These are phyloP conservation scores for Luscinia luscinia DNA, from an alignment of 2,797 vertebrate species.

Conservation along the genomic window DNA sequence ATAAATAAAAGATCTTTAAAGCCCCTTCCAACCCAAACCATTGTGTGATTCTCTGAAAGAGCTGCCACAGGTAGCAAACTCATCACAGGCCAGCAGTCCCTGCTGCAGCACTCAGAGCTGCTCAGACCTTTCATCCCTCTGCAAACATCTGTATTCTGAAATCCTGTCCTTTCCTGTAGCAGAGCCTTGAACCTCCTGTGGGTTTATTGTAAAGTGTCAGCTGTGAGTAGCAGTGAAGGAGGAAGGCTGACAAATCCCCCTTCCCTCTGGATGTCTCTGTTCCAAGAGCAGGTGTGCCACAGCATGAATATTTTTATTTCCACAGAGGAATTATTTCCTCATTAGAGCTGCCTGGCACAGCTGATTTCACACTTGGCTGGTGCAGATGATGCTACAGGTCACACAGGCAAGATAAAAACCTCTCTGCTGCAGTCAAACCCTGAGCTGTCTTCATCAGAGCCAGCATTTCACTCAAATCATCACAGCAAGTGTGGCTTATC, in stretches of 20 bases:
- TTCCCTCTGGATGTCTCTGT: not conserved
- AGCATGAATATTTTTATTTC: slow-evolving; percentile 20
- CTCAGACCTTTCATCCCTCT: not conserved
- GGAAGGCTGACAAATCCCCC: slow-evolving; percentile 21
- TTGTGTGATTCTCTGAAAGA: not conserved
- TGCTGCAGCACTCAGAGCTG: not conserved
- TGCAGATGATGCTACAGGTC: slow-evolving; percentile 26
- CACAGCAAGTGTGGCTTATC: not conserved
- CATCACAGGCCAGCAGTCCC: not conserved
- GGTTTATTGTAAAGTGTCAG: not conserved
- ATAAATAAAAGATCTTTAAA: not conserved
- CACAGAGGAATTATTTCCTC: slow-evolving; percentile 34
- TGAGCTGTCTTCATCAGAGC: not conserved
- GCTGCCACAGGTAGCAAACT: not conserved
- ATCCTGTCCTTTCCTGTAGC: not conserved
- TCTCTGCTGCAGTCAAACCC: not conserved
- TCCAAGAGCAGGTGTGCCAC: slow-evolving; percentile 3
- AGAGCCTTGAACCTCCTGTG: not conserved
- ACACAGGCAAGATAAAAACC: not conserved
- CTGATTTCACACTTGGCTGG: slow-evolving; percentile 38
- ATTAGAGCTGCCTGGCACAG: not conserved
- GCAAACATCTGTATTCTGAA: not conserved
- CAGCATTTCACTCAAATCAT: not conserved
- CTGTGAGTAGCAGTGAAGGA: not conserved
- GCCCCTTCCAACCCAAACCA: not conserved